A percentile compares a stretch with the other conserved stretches of the same genome.
These are phyloP conservation scores for Melopsittacus undulatus DNA, from an alignment of 2,797 vertebrate genomes.

Conservation along the genomic window DNA sequence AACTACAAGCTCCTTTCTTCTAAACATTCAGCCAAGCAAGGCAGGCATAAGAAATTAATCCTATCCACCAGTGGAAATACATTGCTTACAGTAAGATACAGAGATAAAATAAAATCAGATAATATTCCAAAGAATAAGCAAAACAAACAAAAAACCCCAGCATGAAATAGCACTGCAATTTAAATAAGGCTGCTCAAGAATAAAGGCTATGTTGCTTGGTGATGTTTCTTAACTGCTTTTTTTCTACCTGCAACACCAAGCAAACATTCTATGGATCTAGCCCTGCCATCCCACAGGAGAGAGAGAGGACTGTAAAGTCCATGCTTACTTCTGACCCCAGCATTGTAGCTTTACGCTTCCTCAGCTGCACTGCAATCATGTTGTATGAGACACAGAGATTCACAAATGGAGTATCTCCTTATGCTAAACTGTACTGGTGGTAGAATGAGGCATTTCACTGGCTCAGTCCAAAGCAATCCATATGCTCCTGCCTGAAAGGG, in stretches of 20 bases:
- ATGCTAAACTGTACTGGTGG: not conserved
- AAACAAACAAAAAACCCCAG: not conserved
- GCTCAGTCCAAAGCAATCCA: not conserved
- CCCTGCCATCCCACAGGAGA: not conserved
- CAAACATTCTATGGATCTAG: not conserved
- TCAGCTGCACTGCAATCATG: not conserved
- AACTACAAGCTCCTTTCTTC: not conserved
- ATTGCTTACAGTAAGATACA: conserved; percentile 32
- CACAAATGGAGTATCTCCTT: not conserved
- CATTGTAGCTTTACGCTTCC: not conserved
- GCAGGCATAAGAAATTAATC: conserved; percentile 33
- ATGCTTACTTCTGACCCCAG: not conserved
- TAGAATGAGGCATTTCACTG: not conserved
- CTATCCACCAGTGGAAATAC: not conserved
- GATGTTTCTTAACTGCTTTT: not conserved
- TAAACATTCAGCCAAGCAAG: not conserved
- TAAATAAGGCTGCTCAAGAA: not conserved
- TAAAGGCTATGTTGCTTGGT: not conserved
- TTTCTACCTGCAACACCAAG: not conserved
- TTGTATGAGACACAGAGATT: not conserved
- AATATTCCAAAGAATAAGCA: conserved; percentile 6
- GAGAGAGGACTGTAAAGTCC: not conserved
- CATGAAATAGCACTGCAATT: not conserved
- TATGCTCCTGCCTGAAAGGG: not conserved
- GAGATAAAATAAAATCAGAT: conserved; percentile 17